Evolutionary conservation across 2,797 vertebrate genomes (phyloP), one percentile per base, ranked within the genome.

Genomic region (Phoebastria nigripes): DNA sequence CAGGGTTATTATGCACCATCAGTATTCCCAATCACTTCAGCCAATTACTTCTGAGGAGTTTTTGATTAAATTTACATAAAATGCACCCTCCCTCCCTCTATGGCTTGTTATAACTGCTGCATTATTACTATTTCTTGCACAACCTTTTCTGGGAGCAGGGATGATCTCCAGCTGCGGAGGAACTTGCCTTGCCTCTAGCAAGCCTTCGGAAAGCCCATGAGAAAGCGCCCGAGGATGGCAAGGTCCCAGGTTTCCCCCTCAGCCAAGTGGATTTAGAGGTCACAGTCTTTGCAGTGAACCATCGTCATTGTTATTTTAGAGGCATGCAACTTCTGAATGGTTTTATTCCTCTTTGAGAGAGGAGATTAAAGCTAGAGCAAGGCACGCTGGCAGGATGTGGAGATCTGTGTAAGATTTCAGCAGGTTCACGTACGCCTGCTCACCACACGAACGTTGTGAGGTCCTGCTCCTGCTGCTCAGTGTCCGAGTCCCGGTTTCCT

Each of bases 21-120:
- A 28, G 8, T 56, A 72, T 71, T 46, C 87, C 47, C 87, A 87
- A 29, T 73, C 78, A 82, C 66, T 90, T 82, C 61, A 56, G 54
- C 78, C 87, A 67, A 56, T 90, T 78, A 72, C 54, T 72, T 51
- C 66, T 72, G 66, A 82, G 76, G 74, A 54, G 65, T 9, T 82
- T 78, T 72, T 90, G 77, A 87, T 82, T 90, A 82, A 46, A 82
- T 90, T 71, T 55, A 31, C 58, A 77, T 82, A 55, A 90, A 77
- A 55, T 7, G 65, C 77, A 65, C 42, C 49, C 47, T 67, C 41
- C 55, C 58, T 59, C 35, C 15, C 31, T 37, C 51, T n/a, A 7
- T 22, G 13, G 24, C 41, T 49, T 44, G 33, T 41, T 67, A 12
- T 12, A 20, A 18, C 29, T 24, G 33, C 66, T 55, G 21, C 13